Percentiles rank a stretch among this genome's conserved stretches.
These are phyloP conservation scores for Sarcophilus harrisii DNA, from an alignment of 2,797 vertebrate genomes.

Conservation along the genomic window DNA sequence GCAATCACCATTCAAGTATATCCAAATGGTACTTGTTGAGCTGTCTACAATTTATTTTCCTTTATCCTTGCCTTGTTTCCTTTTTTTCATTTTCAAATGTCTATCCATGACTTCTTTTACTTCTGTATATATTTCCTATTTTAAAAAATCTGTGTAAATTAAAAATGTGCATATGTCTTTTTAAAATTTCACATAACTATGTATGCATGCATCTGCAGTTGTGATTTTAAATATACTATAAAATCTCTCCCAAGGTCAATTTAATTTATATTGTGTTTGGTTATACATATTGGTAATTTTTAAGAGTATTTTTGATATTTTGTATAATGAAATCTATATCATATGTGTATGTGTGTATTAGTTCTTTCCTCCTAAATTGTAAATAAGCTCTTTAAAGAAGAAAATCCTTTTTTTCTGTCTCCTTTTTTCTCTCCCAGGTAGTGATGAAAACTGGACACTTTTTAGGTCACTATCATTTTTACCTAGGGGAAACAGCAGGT, in stretches of 20 bases:
- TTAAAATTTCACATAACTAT: background rate
- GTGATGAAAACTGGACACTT: background rate
- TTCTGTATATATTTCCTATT: background rate
- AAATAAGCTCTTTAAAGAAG: background rate
- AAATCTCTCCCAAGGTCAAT: background rate
- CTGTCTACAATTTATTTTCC: background rate
- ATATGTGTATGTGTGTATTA: background rate
- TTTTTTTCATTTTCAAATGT: constrained; percentile 3
- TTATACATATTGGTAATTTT: background rate
- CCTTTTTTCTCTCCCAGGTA: background rate
- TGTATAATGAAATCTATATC: background rate
- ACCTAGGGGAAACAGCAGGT: background rate
- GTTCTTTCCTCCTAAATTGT: background rate
- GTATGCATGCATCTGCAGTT: background rate
- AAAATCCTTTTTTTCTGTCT: background rate
- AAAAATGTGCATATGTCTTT: background rate
- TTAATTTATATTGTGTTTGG: background rate
- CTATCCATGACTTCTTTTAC: background rate
- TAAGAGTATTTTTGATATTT: background rate
- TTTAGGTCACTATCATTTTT: background rate
- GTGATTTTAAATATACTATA: background rate
- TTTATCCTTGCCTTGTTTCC: background rate
- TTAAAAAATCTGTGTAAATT: background rate
- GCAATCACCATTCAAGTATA: background rate
- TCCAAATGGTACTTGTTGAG: background rate